Evolutionary conservation across 1,140 invertebrate species (phyloP).

Genomic region (Aphaenogaster floridana): DNA sequence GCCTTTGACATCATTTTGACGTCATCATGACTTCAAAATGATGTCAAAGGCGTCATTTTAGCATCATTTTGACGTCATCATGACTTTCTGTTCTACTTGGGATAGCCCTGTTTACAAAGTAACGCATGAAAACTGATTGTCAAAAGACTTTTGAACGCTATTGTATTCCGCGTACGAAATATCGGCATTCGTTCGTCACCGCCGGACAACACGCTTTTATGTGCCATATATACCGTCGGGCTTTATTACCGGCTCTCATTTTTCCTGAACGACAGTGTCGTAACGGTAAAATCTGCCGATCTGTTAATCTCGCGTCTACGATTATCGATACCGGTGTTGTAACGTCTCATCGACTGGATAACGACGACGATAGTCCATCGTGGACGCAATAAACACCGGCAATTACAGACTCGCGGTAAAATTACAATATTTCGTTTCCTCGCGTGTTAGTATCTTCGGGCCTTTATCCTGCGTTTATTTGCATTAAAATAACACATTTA

Average conservation of each 20-base stretch:
- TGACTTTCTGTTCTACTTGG: no score
- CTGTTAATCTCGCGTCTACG: conserved; percentile 31
- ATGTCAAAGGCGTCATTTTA: no score
- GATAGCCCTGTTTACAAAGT: no score
- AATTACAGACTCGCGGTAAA: conserved; percentile 28
- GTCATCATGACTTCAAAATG: no score
- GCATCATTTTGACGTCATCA: no score
- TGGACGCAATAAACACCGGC: conserved; percentile 42
- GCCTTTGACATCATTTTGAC: no score
- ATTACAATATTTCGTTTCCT: conserved; percentile 38
- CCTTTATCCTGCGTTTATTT: neutral
- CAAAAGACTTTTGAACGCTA: no score
- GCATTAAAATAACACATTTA: neutral
- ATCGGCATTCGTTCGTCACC: conserved; percentile 30
- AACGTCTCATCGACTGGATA: conserved; percentile 36
- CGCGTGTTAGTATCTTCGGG: neutral
- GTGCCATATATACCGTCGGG: neutral
- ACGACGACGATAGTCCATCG: conserved; percentile 46
- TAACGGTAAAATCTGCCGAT: conserved; percentile 65
- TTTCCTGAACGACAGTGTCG: conserved; percentile 52
- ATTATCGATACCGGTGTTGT: conserved; percentile 18
- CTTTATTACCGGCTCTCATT: conserved; percentile 35
- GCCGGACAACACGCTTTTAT: conserved; percentile 44
- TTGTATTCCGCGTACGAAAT: conserved; percentile 58
- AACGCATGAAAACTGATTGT: no score